These are phyloP conservation scores for Drosophila navojoa DNA, from an alignment of 1,140 invertebrate species.

Conservation along the genomic window DNA sequence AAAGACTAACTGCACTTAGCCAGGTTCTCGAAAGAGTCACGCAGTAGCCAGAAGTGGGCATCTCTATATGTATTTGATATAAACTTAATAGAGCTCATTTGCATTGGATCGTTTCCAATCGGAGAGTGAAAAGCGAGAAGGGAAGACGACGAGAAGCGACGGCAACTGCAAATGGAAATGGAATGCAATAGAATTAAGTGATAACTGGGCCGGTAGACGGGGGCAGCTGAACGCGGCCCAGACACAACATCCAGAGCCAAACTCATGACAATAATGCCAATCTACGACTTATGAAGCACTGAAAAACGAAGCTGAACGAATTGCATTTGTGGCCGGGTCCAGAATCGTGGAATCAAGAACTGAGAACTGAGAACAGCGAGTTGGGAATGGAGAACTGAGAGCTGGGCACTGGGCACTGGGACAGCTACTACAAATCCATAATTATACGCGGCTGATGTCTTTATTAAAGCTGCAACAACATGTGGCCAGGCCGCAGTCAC, in stretches of 20 bases:
- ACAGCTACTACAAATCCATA: slow-evolving; percentile 77
- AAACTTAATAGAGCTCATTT: slow-evolving; percentile 74
- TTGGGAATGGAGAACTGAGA: background rate
- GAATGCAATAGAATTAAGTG: slow-evolving; percentile 75
- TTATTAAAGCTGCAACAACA: slow-evolving; percentile 80
- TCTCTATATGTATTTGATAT: slow-evolving; percentile 39
- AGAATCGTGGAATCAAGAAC: background rate
- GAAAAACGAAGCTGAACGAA: slow-evolving; percentile 80
- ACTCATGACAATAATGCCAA: slow-evolving; percentile 80
- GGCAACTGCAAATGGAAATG: slow-evolving; percentile 44
- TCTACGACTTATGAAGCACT: slow-evolving; percentile 75
- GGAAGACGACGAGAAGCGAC: background rate
- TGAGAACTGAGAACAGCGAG: slow-evolving; percentile 2
- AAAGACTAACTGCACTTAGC: slow-evolving; percentile 48
- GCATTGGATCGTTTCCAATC: slow-evolving; percentile 34
- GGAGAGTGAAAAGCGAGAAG: background rate
- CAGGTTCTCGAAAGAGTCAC: slow-evolving; percentile 10
- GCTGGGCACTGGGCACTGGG: slow-evolving; percentile 20
- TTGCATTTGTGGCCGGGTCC: slow-evolving; percentile 61
- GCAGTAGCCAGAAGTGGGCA: slow-evolving; percentile 44
- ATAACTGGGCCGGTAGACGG: slow-evolving; percentile 18
- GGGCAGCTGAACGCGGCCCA: background rate
- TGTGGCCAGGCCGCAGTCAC: slow-evolving; percentile 51
- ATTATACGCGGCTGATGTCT: slow-evolving; percentile 81
- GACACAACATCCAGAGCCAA: slow-evolving; percentile 27